These are phyloP conservation scores for Euwallacea fornicatus DNA, from an alignment of 1,140 invertebrate species.

Conservation along the genomic window DNA sequence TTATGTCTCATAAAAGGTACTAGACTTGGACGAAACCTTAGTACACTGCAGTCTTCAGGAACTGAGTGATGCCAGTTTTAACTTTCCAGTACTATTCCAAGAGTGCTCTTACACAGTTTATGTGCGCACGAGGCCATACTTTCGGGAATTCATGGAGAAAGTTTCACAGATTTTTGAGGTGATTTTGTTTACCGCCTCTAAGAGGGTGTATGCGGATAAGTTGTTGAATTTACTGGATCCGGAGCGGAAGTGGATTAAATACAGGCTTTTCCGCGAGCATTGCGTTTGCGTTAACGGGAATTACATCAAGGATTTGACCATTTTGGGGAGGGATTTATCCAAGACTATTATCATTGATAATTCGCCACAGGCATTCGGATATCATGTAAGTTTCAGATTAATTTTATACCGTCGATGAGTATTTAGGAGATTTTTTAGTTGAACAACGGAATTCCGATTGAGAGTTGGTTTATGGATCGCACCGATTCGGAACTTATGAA, in stretches of 20 bases:
- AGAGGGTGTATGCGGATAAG: constrained; percentile 94
- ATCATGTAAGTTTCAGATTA: constrained; percentile 63
- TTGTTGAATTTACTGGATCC: constrained; percentile 92
- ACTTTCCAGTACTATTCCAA: constrained; percentile 93
- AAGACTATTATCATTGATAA: constrained; percentile 93
- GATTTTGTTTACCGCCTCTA: constrained; percentile 94
- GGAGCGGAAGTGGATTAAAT: constrained; percentile 85
- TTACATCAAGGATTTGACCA: constrained; percentile 95
- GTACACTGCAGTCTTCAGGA: constrained; percentile 95
- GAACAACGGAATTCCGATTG: constrained; percentile 96
- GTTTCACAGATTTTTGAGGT: constrained; percentile 93
- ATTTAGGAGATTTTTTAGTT: constrained; percentile 62
- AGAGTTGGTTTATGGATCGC: constrained; percentile 95
- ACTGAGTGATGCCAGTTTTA: constrained; percentile 87
- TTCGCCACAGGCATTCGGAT: constrained; percentile 89
- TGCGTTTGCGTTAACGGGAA: constrained; percentile 95
- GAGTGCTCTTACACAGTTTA: constrained; percentile 77
- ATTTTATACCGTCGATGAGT: neutral
- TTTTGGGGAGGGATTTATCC: constrained; percentile 88
- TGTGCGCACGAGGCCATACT: constrained; percentile 88
- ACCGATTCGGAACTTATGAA: constrained; percentile 90
- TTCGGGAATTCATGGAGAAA: constrained; percentile 86
- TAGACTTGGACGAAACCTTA: constrained; percentile 85
- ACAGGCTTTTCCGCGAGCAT: constrained; percentile 90
- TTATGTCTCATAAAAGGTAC: constrained; percentile 55